phyloP scores from a whole-genome alignment of 2,113 vertebrate species.

The Panurus biarmicus region DNA sequence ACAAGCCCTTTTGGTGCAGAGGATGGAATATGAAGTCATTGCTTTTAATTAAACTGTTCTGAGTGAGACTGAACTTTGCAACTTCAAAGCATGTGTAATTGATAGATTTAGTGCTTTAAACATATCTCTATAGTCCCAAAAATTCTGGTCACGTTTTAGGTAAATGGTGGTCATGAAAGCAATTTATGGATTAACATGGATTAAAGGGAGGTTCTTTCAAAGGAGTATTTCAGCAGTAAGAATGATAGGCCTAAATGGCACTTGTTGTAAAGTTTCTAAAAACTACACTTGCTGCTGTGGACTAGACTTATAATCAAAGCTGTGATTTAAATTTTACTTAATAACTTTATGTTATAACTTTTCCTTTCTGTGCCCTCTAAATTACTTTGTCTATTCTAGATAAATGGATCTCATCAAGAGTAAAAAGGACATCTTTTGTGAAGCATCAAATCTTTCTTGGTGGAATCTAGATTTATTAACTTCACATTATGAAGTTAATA shows the following conservation, averaged over 20 bases:
- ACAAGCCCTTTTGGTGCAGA: neutral
- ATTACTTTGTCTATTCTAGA: constrained; percentile 25
- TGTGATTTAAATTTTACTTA: constrained; percentile 1
- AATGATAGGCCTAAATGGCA: neutral
- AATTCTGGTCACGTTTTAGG: neutral
- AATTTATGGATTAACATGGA: neutral
- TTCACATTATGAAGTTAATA: neutral
- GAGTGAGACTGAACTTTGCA: neutral
- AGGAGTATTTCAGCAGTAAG: neutral
- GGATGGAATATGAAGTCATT: neutral
- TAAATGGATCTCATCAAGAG: constrained; percentile 8
- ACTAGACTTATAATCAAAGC: neutral
- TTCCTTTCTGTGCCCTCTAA: neutral
- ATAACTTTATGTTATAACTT: neutral
- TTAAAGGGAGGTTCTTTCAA: neutral
- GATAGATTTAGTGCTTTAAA: neutral
- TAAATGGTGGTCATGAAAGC: neutral
- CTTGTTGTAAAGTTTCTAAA: neutral
- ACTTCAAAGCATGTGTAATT: neutral
- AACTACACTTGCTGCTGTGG: neutral
- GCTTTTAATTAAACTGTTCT: neutral
- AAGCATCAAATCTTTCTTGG: constrained; percentile 8
- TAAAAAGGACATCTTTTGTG: constrained; percentile 1
- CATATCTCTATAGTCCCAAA: neutral
- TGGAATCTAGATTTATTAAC: constrained; percentile 20